Conservation (phyloP, 2,797 vertebrate species). For the Thamnophis elegans region DNA sequence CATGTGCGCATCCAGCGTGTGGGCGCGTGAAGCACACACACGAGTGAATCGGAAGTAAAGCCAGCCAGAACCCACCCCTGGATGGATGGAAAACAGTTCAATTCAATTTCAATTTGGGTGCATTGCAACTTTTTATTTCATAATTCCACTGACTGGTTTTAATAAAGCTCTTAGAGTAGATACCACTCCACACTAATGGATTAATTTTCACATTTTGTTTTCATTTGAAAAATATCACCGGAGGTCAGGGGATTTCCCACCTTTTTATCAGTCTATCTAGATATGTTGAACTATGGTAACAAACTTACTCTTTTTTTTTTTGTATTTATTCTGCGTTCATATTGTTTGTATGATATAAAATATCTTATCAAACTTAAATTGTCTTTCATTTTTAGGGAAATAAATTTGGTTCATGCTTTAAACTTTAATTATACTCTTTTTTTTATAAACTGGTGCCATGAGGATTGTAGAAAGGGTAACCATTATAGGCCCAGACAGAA, state of each 20-base stretch:
- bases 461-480: conserved; percentile 48
- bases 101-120: not conserved
- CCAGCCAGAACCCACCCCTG: not conserved
- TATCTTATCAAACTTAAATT: conserved; percentile 50
- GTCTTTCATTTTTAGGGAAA: conserved; percentile 58
- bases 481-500: conserved; percentile 43
- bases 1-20: too few relatives aligned
- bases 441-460: conserved; percentile 55
- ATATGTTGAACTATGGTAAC: not conserved
- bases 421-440: conserved; percentile 55
- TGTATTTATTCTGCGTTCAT: not conserved
- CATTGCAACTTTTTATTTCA: not conserved
- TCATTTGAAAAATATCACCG: conserved; percentile 42
- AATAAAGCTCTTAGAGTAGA: not conserved
- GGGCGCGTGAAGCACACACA: too few relatives aligned
- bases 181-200: conserved; percentile 41
- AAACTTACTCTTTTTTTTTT: not conserved
- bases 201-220: conserved; percentile 43
- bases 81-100: not conserved
- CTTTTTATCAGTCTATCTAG: conserved; percentile 46
- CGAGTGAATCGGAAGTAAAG: too few relatives aligned
- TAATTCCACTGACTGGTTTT: not conserved
- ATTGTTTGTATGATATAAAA: conserved; percentile 52
- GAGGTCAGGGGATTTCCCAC: conserved; percentile 11
- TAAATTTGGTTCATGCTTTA: conserved; percentile 55